Evolutionary conservation across 2,888 invertebrate species (phyloP).

Genomic region (Bellardia bayeri): DNA sequence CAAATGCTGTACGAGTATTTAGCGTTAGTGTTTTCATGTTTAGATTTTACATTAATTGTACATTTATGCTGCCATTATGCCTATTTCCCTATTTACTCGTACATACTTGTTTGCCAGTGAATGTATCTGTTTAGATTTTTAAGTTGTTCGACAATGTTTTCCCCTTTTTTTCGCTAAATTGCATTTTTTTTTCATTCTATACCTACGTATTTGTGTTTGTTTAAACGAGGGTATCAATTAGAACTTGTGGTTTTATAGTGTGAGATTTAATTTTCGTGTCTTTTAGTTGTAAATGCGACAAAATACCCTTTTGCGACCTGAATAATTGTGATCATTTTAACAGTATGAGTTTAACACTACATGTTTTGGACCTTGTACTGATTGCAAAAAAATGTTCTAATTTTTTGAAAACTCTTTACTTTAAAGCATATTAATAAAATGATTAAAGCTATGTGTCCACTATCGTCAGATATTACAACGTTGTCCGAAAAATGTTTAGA

Average conservation of each 20-base stretch:
- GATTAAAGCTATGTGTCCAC: too few species aligned
- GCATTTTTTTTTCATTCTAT: background rate
- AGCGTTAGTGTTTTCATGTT: background rate
- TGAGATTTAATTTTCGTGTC: constrained; percentile 16
- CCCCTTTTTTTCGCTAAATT: background rate
- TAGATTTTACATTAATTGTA: constrained; percentile 1
- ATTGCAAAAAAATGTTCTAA: background rate
- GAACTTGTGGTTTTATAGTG: constrained; percentile 22
- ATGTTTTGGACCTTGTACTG: constrained; percentile 43
- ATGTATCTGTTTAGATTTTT: background rate
- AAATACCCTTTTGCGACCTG: constrained; percentile 51
- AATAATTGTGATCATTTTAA: constrained; percentile 26
- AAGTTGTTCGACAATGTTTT: constrained; percentile 38
- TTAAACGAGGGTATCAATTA: constrained; percentile 38
- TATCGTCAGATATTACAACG: too few species aligned
- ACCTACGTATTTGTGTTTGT: constrained; percentile 5
- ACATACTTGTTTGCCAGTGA: background rate
- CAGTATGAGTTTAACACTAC: constrained; percentile 2
- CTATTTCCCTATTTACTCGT: constrained; percentile 21
- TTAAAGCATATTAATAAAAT: too few species aligned
- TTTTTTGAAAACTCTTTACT: too few species aligned
- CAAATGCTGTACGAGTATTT: background rate
- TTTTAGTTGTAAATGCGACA: background rate
- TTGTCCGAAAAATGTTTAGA: too few species aligned
- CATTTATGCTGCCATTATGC: background rate